Evolutionary conservation across 2,888 invertebrate species (phyloP), one percentile per base, ranked within the genome.

Genomic region (Cerceris rybyensis): DNA sequence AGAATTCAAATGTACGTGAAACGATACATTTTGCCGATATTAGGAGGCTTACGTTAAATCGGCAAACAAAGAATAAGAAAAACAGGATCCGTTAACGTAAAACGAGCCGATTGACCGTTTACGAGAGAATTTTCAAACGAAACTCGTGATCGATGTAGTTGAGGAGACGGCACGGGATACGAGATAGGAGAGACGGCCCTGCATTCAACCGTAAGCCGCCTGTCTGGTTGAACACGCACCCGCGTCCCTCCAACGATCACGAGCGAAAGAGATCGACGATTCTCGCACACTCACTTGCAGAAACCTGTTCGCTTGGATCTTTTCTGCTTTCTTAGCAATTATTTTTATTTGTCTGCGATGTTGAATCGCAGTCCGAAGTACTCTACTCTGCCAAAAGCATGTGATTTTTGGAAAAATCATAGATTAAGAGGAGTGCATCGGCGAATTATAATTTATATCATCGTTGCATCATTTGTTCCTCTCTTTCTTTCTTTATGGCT

Each of bases 301-400:
- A 91, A 92, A 92, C 92, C 92, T 92, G 92, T 92, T 92, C 87
- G 87, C 83, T 87, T 75, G 55, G 80, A 85, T 88, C 81, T 88
- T 89, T 89, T 88, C 88, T 88, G 86, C 88, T 89, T 90, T 90
- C 88, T 87, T 87, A 85, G 76, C 83, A 82, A 88, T 87, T 83
- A 86, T 88, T 87, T 87, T 85, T 84, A 82, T 83, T 80, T 69
- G 61, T 67, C 70, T 28, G 28, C 28, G 28, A 28, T 28, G 4
- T 28, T 28, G 61, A 81, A 83, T 79, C 71, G 70, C 61, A 61
- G 54, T 28, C 46, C 8, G 8, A 7, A 17, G 17, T 28, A 6
- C 28, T 16, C n/a, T n/a, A 7, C 11, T 55, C 55, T 55, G 17
- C 55, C 17, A 17, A 17, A 55, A 55, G 28, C 55, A 17, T 17